Base-by-base conservation (phyloP, 2,888 invertebrate genomes). In the Embidobia sp. region DNA sequence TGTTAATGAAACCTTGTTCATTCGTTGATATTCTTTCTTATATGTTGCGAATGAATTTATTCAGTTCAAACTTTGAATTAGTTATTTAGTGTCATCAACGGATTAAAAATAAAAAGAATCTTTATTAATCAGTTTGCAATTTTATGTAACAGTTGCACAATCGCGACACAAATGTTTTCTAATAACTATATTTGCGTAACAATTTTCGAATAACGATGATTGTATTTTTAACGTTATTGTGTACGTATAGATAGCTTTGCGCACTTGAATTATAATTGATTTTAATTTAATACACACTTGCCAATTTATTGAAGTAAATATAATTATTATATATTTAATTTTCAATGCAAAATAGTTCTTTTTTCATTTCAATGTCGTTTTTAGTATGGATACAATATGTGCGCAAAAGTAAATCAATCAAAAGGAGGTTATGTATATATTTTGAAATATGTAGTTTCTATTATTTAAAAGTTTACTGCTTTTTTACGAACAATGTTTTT, bases 201-300 rank as follows among this genome's bases (percentile, higher is more conserved):
- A 33, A 51, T 57, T 70, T 64, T 57, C 46, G 51, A 64, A 64
- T 70, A 26, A 44, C 57, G 18, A n/a, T 26, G 19, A 29, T 64
- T 33, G 44, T 76, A 76, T 76, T 63, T 69, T 69, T 70, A 70
- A 57, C 69, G n/a, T 37, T 46, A 29, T 13, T 10, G 13, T 35
- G 44, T 29, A 42, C 46, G 59, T 76, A 76, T 75, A 69, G 63
- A 69, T 75, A 35, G 26, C 55, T 69, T 49, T 75, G 75, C 75
- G 69, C 48, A 7, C 29, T 44, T 53, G 15, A 40, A 49, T 63
- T 55, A 46, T 48, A 53, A 53, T 53, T 53, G 31, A 67, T 40
- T 63, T 48, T 19, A 19, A 29, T 27, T 66, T 64, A 40, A 67
- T 51, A 19, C 5, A 27, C 40, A 22, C 11, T 61, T 67, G 67